Percentiles rank a stretch among this genome's conserved stretches.
These are phyloP conservation scores for Budorcas taxicolor DNA, from an alignment of 2,113 vertebrate species.

Conservation along the genomic window DNA sequence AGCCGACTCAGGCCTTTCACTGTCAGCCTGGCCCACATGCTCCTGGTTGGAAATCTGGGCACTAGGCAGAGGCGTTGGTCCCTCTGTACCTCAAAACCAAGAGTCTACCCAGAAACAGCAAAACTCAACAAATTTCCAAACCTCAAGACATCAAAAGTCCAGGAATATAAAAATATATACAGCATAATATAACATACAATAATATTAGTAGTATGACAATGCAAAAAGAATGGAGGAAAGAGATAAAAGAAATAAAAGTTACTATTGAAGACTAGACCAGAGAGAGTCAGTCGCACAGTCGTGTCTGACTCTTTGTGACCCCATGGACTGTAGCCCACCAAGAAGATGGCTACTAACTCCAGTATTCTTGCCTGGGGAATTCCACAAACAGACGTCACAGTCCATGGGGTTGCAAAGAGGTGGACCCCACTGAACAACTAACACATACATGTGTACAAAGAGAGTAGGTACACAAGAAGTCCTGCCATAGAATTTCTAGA, in stretches of 20 bases:
- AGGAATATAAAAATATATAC: not conserved
- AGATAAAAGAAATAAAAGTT: not conserved
- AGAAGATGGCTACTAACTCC: not conserved
- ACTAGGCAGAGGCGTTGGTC: not conserved
- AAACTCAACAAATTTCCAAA: not conserved
- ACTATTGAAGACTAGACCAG: not conserved
- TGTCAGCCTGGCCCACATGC: not conserved
- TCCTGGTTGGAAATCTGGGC: not conserved
- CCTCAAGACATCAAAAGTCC: not conserved
- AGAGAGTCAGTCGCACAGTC: fast-evolving
- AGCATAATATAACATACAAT: not conserved
- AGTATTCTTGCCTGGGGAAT: not conserved
- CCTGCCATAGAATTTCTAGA: not conserved
- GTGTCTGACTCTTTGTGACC: not conserved
- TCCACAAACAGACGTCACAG: not conserved
- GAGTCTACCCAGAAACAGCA: not conserved
- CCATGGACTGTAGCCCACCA: not conserved
- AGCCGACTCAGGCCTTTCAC: not conserved
- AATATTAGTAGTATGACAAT: not conserved
- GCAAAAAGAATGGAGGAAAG: not conserved
- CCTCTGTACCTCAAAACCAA: not conserved
- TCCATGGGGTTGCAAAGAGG: not conserved
- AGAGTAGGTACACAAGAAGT: not conserved
- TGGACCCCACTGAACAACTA: fast-evolving
- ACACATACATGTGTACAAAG: not conserved